Evolutionary conservation across 2,888 invertebrate genomes (phyloP).

Genomic region (Drosophila putrida): DNA sequence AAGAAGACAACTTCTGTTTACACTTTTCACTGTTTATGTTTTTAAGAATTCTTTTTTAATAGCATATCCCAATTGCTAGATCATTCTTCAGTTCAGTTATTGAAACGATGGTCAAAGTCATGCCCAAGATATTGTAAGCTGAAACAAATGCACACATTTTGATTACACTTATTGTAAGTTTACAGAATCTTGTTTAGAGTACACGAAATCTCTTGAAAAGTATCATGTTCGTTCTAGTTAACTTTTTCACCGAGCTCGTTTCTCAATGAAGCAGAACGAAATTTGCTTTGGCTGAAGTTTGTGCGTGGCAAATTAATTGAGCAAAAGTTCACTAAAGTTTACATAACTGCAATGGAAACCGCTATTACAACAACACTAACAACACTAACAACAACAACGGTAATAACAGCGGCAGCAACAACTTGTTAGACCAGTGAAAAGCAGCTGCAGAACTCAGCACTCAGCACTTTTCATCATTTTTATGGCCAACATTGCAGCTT

Average conservation of each 20-base stretch:
- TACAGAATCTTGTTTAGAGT: conserved; percentile 1
- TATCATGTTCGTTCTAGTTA: conserved; percentile 36
- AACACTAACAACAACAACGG: conserved; percentile 40
- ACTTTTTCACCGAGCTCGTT: conserved; percentile 6
- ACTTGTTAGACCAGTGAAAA: conserved; percentile 68
- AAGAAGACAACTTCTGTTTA: neutral
- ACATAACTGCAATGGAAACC: conserved; percentile 71
- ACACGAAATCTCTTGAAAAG: neutral
- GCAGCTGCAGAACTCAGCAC: conserved; percentile 42
- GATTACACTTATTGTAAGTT: conserved; percentile 12
- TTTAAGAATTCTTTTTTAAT: neutral
- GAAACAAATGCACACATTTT: conserved; percentile 2
- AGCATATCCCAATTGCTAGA: neutral
- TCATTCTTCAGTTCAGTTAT: neutral
- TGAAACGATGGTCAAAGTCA: neutral
- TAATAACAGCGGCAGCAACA: conserved; percentile 50
- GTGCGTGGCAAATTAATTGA: conserved; percentile 68
- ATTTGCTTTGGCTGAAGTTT: conserved; percentile 34
- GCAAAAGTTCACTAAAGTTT: conserved; percentile 69
- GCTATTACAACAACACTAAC: conserved; percentile 57
- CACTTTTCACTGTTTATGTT: no score
- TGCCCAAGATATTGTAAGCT: neutral
- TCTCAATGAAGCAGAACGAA: conserved; percentile 43
- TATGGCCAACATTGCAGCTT: conserved; percentile 45
- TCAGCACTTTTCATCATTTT: conserved; percentile 63